Evolutionary conservation across 2,888 invertebrate genomes (phyloP).

Genomic region (Amblyjoppa fuscipennis): DNA sequence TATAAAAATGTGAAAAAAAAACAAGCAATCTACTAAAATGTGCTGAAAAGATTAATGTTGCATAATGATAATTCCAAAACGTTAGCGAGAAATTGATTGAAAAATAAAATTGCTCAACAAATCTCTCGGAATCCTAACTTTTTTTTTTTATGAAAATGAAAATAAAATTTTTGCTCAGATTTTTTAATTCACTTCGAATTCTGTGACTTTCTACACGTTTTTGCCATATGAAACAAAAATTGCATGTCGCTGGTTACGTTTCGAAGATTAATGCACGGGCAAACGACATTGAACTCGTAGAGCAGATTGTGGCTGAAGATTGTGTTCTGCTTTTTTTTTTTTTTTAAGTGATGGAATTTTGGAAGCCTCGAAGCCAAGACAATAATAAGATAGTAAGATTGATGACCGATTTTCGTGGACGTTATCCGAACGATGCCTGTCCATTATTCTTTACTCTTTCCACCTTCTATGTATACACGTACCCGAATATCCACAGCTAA

Average conservation of each 20-base stretch:
- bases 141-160: too few species aligned
- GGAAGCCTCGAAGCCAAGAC: conserved; percentile 19
- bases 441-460: background rate
- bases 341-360: conserved; percentile 10
- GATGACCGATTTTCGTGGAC: conserved; percentile 30
- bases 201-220: too few species aligned
- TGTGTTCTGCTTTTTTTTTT: background rate
- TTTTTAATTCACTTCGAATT: too few species aligned
- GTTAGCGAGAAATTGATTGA: too few species aligned
- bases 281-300: background rate
- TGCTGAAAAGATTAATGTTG: too few species aligned
- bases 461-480: background rate
- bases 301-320: background rate
- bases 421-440: background rate
- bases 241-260: background rate
- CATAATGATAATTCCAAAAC: too few species aligned
- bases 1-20: too few species aligned
- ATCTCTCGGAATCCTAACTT: too few species aligned
- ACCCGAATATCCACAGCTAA: background rate
- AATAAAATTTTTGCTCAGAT: too few species aligned
- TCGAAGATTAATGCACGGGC: background rate
- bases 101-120: too few species aligned
- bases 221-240: background rate
- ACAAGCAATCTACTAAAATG: too few species aligned
- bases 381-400: conserved; percentile 38